These are phyloP conservation scores for Myodes glareolus DNA, from an alignment of 2,113 vertebrate genomes.

Conservation along the genomic window DNA sequence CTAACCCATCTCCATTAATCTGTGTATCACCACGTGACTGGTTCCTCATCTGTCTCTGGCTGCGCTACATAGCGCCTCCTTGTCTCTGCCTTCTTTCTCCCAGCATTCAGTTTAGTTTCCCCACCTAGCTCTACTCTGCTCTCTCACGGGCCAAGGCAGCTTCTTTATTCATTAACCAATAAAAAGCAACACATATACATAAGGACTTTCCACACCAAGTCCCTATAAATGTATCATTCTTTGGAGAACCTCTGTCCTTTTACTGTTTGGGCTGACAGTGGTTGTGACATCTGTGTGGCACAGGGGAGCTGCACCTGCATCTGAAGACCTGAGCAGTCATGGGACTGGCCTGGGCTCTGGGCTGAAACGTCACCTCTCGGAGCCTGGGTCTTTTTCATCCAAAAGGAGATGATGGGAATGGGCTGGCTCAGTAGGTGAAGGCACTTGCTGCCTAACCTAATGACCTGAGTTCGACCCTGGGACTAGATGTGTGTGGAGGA, in stretches of 20 bases:
- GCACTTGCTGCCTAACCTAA: not conserved
- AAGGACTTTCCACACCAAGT: not conserved
- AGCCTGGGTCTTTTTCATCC: not conserved
- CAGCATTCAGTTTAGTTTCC: too few relatives aligned
- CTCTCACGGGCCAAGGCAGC: too few relatives aligned
- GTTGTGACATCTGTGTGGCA: not conserved
- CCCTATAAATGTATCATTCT: not conserved
- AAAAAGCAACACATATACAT: too few relatives aligned
- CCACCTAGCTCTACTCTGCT: too few relatives aligned
- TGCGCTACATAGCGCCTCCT: too few relatives aligned
- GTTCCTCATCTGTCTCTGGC: too few relatives aligned
- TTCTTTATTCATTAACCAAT: too few relatives aligned
- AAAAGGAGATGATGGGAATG: not conserved
- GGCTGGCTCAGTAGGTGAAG: not conserved
- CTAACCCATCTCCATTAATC: too few relatives aligned
- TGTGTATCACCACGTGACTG: too few relatives aligned
- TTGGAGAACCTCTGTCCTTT: too few relatives aligned
- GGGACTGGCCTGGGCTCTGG: rapidly evolving
- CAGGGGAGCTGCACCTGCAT: rapidly evolving
- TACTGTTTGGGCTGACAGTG: too few relatives aligned
- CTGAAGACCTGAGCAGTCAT: not conserved
- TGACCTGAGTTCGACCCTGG: not conserved
- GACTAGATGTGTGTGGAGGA: not conserved
- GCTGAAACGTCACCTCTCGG: not conserved
- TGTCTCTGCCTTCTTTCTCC: too few relatives aligned